These are phyloP conservation scores for Mycalesis mineus DNA, from an alignment of 2,888 invertebrate genomes.

Conservation along the genomic window DNA sequence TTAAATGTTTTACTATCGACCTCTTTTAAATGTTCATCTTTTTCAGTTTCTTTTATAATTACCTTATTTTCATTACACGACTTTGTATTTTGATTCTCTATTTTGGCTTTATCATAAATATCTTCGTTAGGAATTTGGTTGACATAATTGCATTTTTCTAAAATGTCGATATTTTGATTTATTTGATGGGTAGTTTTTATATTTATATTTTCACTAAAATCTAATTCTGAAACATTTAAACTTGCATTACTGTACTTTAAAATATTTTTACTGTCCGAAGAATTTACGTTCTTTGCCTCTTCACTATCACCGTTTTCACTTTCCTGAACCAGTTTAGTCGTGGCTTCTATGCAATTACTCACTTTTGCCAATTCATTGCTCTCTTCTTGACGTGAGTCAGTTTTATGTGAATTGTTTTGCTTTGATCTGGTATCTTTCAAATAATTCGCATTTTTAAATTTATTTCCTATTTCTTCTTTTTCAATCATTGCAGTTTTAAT, in stretches of 20 bases:
- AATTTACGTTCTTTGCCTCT: not conserved
- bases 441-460: not conserved
- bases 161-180: not conserved
- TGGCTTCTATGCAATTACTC: not conserved
- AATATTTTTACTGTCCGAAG: not conserved
- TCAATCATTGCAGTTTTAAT: conserved; percentile 18
- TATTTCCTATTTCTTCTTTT: not conserved
- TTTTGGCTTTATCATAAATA: not conserved
- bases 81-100: not conserved
- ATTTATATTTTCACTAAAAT: too few species aligned
- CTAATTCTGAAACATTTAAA: not conserved
- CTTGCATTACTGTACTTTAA: not conserved
- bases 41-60: not conserved
- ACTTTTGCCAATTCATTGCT: not conserved
- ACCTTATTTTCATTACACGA: not conserved
- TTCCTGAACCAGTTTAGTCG: not conserved
- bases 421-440: not conserved
- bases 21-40: not conserved
- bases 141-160: not conserved
- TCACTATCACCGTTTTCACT: not conserved
- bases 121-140: not conserved
- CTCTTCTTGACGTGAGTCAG: not conserved
- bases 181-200: not conserved
- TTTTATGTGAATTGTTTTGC: not conserved
- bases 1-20: too few species aligned